These are phyloP conservation scores for Gadopsis bispinosus DNA, from an alignment of 2,797 vertebrate species.

Conservation along the genomic window DNA sequence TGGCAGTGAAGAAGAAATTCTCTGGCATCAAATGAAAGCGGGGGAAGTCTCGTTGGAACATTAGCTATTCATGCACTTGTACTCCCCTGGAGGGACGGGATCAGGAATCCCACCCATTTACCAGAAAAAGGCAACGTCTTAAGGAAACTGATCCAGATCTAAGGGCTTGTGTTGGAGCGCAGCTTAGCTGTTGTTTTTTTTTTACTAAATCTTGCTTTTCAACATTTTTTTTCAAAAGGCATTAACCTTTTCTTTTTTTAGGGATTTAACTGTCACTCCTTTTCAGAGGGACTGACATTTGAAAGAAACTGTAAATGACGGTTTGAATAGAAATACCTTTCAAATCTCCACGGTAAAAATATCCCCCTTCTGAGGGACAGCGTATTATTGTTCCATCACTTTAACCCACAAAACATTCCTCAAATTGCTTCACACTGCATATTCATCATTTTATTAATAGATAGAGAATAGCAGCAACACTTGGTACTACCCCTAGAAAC, in stretches of 20 bases:
- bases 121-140: conserved; percentile 65
- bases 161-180: conserved; percentile 48
- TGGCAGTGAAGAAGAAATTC: conserved; percentile 49
- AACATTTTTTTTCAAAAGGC: conserved; percentile 20
- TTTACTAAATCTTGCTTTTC: conserved; percentile 17
- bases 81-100: conserved; percentile 68
- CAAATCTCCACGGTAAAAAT: conserved; percentile 19
- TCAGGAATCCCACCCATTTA: conserved; percentile 77
- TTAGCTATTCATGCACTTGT: conserved; percentile 75
- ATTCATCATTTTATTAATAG: conserved; percentile 12
- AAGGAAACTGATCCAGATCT: conserved; percentile 67
- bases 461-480: not conserved
- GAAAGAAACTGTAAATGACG: conserved; percentile 40
- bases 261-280: conserved; percentile 32
- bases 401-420: conserved; percentile 12
- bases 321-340: conserved; percentile 30
- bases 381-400: conserved; percentile 10
- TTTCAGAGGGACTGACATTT: conserved; percentile 29
- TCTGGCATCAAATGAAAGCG: conserved; percentile 76
- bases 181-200: conserved; percentile 2
- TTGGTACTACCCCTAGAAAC: not conserved
- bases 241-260: conserved; percentile 15
- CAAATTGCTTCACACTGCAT: conserved; percentile 2
- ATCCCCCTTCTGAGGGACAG: not conserved
- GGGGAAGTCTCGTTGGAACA: conserved; percentile 58